Evolutionary conservation across 2,113 vertebrate genomes (phyloP).

Genomic region (Sceloporus undulatus): DNA sequence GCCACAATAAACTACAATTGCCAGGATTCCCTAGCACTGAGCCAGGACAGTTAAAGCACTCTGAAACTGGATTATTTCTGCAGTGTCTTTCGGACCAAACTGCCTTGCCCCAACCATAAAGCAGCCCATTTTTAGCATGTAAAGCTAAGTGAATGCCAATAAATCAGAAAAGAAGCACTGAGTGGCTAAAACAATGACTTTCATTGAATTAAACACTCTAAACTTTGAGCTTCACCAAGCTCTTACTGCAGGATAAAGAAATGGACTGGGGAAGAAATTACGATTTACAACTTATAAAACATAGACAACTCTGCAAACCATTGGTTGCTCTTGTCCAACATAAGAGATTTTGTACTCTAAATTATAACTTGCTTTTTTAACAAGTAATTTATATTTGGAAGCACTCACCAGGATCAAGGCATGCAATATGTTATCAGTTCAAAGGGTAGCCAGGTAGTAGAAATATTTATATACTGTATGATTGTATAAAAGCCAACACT

Average conservation of each 20-base stretch:
- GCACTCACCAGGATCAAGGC: neutral
- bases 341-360: neutral
- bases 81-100: neutral
- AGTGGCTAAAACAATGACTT: neutral
- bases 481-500: neutral
- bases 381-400: neutral
- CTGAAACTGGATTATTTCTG: no score
- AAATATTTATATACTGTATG: neutral
- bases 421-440: neutral
- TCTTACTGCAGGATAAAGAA: neutral
- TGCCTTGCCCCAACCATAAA: fast-evolving
- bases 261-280: neutral
- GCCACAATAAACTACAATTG: no score
- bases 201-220: neutral
- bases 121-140: slow-evolving; percentile 41
- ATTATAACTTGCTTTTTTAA: neutral
- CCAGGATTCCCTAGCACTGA: no score
- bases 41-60: no score
- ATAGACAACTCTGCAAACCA: neutral
- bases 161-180: slow-evolving; percentile 25
- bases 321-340: neutral
- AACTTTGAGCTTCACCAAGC: neutral
- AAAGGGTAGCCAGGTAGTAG: neutral
- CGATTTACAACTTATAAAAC: neutral
- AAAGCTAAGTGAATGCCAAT: slow-evolving; percentile 36